Base-by-base conservation (phyloP, 2,113 vertebrate genomes). In the Sterna hirundo region DNA sequence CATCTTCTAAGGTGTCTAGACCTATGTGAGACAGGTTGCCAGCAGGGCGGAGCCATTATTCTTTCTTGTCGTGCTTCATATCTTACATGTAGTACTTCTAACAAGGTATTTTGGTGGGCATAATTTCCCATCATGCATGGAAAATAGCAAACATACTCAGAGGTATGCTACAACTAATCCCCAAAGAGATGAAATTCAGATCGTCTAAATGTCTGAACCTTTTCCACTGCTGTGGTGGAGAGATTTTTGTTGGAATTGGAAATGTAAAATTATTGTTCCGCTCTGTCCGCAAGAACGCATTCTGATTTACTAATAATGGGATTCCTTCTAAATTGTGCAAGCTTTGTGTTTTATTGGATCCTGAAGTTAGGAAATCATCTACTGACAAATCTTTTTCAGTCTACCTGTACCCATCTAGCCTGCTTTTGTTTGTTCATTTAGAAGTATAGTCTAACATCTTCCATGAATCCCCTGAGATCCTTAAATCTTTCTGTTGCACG, bases 371-470 rank as follows among this genome's bases (percentile, higher is more conserved):
- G 79, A 85, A 87, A 94, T 84, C 49, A 66, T 72, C 88, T 19
- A 30, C 61, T 62, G 64, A 75, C 10, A 6, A 8, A 54, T 92
- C 75, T 65, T 66, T 91, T 36, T 75, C 74, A 40, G 68, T n/a
- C 93, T 88, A 66, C 90, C 94, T 86, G 44, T 52, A 66, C 77
- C 74, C 26, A 69, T 81, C 79, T 81, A 66, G 82, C 38, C 78
- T 86, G 91, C 76, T 68, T 96, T 90, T 85, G 93, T 95, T 95
- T 94, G 93, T 95, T 97, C 96, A 62, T 96, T 93, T 93, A 60
- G 72, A 95, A 86, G 78, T 72, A 30, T 42, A 84, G 87, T 80
- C 77, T 47, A 32, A 42, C 90, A 62, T 93, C 85, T 96, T 52
- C 93, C 60, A 4, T 0, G 40, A 91, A 87, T 66, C 93, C 95